Evolutionary conservation across 1,140 invertebrate genomes (phyloP), one percentile per base, ranked within the genome.

Genomic region (Pseudomyrmex dendroicus): DNA sequence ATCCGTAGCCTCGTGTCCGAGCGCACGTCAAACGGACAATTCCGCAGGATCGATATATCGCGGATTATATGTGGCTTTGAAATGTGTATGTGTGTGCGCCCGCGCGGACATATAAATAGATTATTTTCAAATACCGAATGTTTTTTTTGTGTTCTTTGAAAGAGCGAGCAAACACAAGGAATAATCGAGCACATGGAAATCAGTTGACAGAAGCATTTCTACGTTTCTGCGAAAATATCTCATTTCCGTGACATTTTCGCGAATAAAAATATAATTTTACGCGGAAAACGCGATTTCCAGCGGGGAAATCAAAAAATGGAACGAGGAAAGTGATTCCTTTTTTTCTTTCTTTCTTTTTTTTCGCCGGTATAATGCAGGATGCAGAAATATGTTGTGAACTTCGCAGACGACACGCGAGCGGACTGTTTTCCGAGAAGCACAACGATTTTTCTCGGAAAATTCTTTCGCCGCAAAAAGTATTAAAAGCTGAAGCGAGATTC

Each of bases 391-490:
- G 25, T 59, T 61, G 44, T 57, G 46, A 80, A 80, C 15, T 50
- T 72, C 54, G 35, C 72, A 59, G 44, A 35, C 12, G 35, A n/a
- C 76, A 80, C 44, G 73, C 73, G 48, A 76, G 54, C 22, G 64
- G 17, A 13, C 0, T 59, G 54, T 46, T 59, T 78, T n/a, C 2
- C 76, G 10, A 15, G 20, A 70, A 78, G 52, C 48, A 13, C 52
- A 57, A 78, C 44, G 46, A 61, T 70, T 80, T 80, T 80, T 72
- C 76, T 46, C 25, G 50, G 44, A 80, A 80, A 35, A 35, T 35
- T 61, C 22, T 25, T 7, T 35, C 5, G 35, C 35, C 35, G 35
- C 35, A 35, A 35, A 35, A 0, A 10, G 44, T 61, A 59, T 80
- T 72, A 80, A 80, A 70, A 25, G 7, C 35, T 70, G 12, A 80